Percentiles rank a stretch among this genome's conserved stretches.
Evolutionary conservation across 2,888 invertebrate species (phyloP).

Genomic region (Ochropacha duplaris): DNA sequence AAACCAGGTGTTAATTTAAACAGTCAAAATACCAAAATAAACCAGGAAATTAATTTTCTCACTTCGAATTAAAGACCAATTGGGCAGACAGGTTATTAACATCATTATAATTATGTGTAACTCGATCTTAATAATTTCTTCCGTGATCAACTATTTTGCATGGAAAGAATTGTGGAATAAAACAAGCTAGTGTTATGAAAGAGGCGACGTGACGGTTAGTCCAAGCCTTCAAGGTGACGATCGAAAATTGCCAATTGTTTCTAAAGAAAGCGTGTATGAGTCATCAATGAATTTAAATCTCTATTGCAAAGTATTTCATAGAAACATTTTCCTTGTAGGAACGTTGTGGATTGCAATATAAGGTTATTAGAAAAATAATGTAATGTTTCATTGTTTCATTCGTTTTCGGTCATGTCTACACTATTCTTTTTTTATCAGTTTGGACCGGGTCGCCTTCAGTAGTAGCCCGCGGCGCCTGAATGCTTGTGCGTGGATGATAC

Average conservation of each 20-base stretch:
- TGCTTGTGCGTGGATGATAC: constrained; percentile 55
- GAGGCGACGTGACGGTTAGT: neutral
- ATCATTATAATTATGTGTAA: neutral
- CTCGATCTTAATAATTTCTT: neutral
- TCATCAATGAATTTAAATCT: neutral
- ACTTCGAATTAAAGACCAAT: neutral
- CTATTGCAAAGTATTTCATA: neutral
- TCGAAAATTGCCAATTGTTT: constrained; percentile 4
- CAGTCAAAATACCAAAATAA: constrained; percentile 1
- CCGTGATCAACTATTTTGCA: constrained; percentile 2
- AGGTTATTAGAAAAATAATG: neutral
- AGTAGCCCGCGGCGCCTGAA: constrained; percentile 62
- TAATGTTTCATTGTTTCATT: neutral
- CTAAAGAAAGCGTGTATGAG: neutral
- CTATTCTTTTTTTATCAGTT: constrained; percentile 46
- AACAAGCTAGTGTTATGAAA: neutral
- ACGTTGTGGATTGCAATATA: neutral
- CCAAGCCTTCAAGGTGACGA: constrained; percentile 3
- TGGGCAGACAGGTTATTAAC: constrained; percentile 4
- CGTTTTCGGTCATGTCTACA: constrained; percentile 43
- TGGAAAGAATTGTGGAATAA: neutral
- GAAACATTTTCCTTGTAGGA: neutral
- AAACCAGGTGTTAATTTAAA: neutral
- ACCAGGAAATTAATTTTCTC: constrained; percentile 2
- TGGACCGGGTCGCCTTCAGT: constrained; percentile 62